These are phyloP conservation scores for Rhegmatorhina hoffmannsi DNA, from an alignment of 2,113 vertebrate genomes.

Conservation along the genomic window DNA sequence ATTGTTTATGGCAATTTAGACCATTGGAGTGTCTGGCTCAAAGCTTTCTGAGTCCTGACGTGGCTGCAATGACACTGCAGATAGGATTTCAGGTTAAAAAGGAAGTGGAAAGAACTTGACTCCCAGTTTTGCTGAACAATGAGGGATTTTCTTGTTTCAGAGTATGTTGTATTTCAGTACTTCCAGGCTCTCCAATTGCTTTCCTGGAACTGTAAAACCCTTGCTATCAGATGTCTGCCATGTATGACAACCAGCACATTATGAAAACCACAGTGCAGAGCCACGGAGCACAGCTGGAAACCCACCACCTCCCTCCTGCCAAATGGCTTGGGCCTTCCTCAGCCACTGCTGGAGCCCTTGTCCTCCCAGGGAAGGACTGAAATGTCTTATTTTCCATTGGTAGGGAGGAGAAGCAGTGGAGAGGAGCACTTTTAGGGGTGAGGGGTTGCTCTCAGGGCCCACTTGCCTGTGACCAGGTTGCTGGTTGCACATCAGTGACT, in stretches of 20 bases:
- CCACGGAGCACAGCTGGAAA: conserved; percentile 50
- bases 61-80: conserved; percentile 50
- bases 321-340: neutral
- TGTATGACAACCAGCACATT: conserved; percentile 51
- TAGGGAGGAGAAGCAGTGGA: neutral
- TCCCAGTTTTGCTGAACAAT: conserved; percentile 41
- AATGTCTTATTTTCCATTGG: neutral
- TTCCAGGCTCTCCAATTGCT: conserved; percentile 59
- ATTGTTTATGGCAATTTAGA: conserved; percentile 21
- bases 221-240: conserved; percentile 56
- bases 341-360: neutral
- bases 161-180: conserved; percentile 52
- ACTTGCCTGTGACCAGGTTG: neutral
- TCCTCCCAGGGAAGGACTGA: neutral
- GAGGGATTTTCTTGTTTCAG: conserved; percentile 61
- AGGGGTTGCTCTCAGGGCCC: neutral
- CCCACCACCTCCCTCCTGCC: conserved; percentile 2
- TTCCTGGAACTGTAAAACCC: conserved; percentile 71
- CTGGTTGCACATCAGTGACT: neutral
- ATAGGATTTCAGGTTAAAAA: conserved; percentile 51
- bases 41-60: conserved; percentile 6
- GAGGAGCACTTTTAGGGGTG: neutral
- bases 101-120: neutral
- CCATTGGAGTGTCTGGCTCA: neutral
- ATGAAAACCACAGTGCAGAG: conserved; percentile 33